Percentiles rank a stretch among this genome's conserved stretches.
Conservation (phyloP, 2,888 invertebrate species). For the Lithophane leautieri region DNA sequence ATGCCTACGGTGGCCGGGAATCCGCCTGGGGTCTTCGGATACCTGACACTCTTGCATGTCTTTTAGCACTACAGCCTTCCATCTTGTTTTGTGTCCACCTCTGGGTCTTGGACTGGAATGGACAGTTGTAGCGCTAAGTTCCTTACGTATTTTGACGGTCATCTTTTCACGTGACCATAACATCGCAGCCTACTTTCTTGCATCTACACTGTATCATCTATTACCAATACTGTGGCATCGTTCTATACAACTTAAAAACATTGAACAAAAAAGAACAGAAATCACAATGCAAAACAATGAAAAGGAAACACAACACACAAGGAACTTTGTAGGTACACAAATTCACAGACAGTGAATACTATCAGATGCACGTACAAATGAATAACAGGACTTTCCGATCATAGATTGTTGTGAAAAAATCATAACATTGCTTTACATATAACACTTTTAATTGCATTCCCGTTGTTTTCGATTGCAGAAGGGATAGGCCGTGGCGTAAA, state of each 20-base stretch:
- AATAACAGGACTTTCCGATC: slow-evolving; percentile 24
- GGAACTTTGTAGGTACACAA: neutral
- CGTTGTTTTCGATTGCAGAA: slow-evolving; percentile 25
- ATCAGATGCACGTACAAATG: slow-evolving; percentile 7
- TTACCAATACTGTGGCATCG: neutral
- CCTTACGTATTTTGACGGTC: too few relatives aligned
- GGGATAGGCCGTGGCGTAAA: neutral
- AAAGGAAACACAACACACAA: neutral
- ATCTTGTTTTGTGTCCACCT: too few relatives aligned
- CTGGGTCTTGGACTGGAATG: too few relatives aligned
- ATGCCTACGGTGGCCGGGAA: too few relatives aligned
- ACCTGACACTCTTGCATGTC: too few relatives aligned
- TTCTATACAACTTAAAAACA: neutral
- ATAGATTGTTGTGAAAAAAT: slow-evolving; percentile 29
- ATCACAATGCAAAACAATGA: neutral
- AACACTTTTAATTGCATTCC: slow-evolving; percentile 24
- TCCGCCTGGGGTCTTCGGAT: too few relatives aligned
- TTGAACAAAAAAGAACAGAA: neutral
- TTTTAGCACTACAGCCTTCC: too few relatives aligned
- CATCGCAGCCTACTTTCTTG: too few relatives aligned
- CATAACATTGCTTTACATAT: slow-evolving; percentile 14
- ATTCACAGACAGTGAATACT: slow-evolving; percentile 27
- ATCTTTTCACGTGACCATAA: too few relatives aligned
- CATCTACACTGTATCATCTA: too few relatives aligned
- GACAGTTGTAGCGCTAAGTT: too few relatives aligned